A percentile compares a stretch with the other conserved stretches of the same genome.
These are phyloP conservation scores for Microhierax caerulescens DNA, from an alignment of 2,797 vertebrate genomes.

Conservation along the genomic window DNA sequence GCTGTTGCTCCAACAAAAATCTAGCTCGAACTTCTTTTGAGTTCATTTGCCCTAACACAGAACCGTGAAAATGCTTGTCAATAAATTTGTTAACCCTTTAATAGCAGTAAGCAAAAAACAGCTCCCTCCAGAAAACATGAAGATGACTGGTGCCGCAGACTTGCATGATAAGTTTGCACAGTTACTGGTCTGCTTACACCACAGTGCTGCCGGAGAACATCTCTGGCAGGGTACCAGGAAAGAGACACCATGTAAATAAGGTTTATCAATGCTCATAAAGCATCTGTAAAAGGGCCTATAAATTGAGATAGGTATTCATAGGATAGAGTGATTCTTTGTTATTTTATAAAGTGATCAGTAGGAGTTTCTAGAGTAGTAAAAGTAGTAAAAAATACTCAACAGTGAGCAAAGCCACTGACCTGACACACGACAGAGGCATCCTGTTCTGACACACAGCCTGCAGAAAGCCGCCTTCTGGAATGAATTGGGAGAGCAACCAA, in stretches of 20 bases:
- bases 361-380: not conserved
- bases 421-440: not conserved
- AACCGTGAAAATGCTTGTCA: not conserved
- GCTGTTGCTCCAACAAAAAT: not conserved
- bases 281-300: not conserved
- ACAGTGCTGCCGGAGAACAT: not conserved
- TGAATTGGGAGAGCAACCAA: slow-evolving; percentile 19
- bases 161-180: not conserved
- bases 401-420: not conserved
- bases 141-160: not conserved
- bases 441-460: not conserved
- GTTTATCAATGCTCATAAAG: not conserved
- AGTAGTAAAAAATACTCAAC: not conserved
- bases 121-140: not conserved
- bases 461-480: slow-evolving; percentile 10
- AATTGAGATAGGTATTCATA: not conserved
- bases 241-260: not conserved
- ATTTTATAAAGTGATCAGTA: not conserved
- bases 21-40: not conserved
- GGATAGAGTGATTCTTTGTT: not conserved
- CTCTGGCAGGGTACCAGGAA: not conserved
- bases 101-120: not conserved
- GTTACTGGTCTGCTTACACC: not conserved
- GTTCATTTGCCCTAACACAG: not conserved
- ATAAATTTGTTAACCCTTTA: not conserved